A percentile compares a stretch with the other conserved stretches of the same genome.
phyloP scores from a whole-genome alignment of 2,888 invertebrate genomes.

The Tryphoninae sp. region DNA sequence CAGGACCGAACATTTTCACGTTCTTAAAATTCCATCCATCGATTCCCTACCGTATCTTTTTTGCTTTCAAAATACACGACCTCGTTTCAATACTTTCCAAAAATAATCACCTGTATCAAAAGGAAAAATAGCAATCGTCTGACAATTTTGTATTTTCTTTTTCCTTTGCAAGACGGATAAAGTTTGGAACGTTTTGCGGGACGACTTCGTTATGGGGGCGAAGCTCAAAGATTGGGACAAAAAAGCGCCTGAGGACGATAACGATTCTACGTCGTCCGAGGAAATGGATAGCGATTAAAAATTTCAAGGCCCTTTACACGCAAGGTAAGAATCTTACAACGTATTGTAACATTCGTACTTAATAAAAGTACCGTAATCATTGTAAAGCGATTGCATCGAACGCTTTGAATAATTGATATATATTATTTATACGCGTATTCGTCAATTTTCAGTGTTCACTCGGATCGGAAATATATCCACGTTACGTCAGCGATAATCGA shows the following conservation, averaged over 20 bases:
- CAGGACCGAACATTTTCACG: neutral
- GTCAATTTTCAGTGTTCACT: neutral
- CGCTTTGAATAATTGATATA: neutral
- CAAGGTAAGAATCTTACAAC: conserved; percentile 12
- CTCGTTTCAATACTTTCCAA: neutral
- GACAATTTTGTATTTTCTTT: conserved; percentile 15
- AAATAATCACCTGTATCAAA: conserved; percentile 7
- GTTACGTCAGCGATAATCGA: neutral
- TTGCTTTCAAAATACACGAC: neutral
- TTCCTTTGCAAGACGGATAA: conserved; percentile 63
- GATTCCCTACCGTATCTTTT: neutral
- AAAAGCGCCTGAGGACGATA: conserved; percentile 83
- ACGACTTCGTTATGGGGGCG: conserved; percentile 95
- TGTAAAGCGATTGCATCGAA: neutral
- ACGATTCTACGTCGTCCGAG: conserved; percentile 75
- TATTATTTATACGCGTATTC: neutral
- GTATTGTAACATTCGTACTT: neutral
- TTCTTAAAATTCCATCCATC: neutral
- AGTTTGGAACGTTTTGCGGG: conserved; percentile 84
- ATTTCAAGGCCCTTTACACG: neutral
- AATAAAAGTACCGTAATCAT: neutral
- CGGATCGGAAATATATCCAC: conserved; percentile 44
- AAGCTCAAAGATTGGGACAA: conserved; percentile 97
- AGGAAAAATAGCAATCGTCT: neutral
- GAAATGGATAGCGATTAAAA: conserved; percentile 73